A percentile compares a stretch with the other conserved stretches of the same genome.
These are phyloP conservation scores for Montipora efflorescens DNA, from an alignment of 64 coral and sea anemone species.

Conservation along the genomic window DNA sequence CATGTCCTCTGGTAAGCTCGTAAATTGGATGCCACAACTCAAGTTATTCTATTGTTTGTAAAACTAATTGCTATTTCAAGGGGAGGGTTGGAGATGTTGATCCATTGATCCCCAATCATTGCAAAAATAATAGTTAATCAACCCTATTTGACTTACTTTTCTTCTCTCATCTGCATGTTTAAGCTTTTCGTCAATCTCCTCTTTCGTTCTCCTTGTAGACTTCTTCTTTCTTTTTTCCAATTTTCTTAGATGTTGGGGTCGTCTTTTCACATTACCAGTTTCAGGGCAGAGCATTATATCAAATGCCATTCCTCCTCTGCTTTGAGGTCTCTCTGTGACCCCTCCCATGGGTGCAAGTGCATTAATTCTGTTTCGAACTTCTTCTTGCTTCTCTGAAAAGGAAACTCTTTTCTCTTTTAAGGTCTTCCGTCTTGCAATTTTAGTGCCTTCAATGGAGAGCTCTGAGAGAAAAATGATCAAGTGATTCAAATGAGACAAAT, in stretches of 20 bases:
- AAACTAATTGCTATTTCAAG: too few species aligned
- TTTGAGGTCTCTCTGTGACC: constrained; percentile 84
- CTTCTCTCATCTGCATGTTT: constrained; percentile 80
- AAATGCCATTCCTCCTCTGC: constrained; percentile 86
- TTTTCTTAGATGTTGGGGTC: constrained; percentile 78
- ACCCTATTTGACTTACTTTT: constrained; percentile 46
- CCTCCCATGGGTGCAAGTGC: constrained; percentile 59
- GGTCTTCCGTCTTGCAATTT: constrained; percentile 72
- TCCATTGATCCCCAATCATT: neutral
- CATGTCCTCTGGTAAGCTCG: too few species aligned
- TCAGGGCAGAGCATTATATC: constrained; percentile 90
- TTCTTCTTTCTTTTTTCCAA: constrained; percentile 87
- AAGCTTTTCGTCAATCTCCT: constrained; percentile 92
- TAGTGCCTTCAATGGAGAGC: constrained; percentile 69
- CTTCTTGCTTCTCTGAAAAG: constrained; percentile 79
- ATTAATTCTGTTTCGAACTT: constrained; percentile 79
- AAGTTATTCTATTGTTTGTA: too few species aligned
- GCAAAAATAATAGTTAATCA: neutral
- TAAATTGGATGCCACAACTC: too few species aligned
- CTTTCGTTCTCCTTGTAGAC: constrained; percentile 78
- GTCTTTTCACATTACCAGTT: constrained; percentile 94
- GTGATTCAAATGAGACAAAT: neutral
- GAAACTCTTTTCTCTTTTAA: constrained; percentile 80
- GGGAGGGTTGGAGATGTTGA: too few species aligned
- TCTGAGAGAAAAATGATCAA: constrained; percentile 40